Evolutionary conservation across 2,797 vertebrate species (phyloP), one percentile per base, ranked within the genome.

Genomic region (Pogonophryne albipinna): DNA sequence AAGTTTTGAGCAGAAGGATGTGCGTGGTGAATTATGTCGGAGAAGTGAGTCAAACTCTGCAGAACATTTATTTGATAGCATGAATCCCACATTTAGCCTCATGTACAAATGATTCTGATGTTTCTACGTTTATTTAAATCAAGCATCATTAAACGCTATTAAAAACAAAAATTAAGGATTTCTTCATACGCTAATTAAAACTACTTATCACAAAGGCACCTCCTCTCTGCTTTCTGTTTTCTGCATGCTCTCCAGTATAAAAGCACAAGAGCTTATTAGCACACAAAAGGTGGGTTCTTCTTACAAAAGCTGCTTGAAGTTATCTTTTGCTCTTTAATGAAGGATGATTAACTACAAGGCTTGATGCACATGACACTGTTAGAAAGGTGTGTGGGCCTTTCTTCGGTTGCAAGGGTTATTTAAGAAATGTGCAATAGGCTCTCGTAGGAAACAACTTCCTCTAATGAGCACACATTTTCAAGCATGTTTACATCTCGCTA

Each of bases 171-270:
- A 60, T 59, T 14, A 69, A 71, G 66, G 20, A 81, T 79, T 79
- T 70, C 41, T 83, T 85, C 70, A 31, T 53, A 82, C 79, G 84
- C 38, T 79, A 89, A 92, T 87, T 66, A 56, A 60, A 78, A 58
- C 44, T 10, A 60, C 61, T 83, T 71, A 79, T 71, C 66, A 0
- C 51, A 63, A 74, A 80, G 16, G 62, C 64, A 68, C 4, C 62
- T 67, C 23, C 23, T 3, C 23, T 27, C 23, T 27, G 23, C 23
- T 27, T 27, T 27, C 23, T 27, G 23, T 27, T 27, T 3, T 16
- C 34, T 14, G 4, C 38, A 17, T 14, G 41, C 52, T 58, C 19
- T 59, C 58, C 17, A 31, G 38, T 8, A 70, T 60, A 62, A 76
- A 78, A 70, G 55, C 16, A 20, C 1, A 0, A 44, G 67, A 51